A percentile compares a stretch with the other conserved stretches of the same genome.
Conservation (phyloP, 2,797 vertebrate genomes). For the Rhinophrynus dorsalis region DNA sequence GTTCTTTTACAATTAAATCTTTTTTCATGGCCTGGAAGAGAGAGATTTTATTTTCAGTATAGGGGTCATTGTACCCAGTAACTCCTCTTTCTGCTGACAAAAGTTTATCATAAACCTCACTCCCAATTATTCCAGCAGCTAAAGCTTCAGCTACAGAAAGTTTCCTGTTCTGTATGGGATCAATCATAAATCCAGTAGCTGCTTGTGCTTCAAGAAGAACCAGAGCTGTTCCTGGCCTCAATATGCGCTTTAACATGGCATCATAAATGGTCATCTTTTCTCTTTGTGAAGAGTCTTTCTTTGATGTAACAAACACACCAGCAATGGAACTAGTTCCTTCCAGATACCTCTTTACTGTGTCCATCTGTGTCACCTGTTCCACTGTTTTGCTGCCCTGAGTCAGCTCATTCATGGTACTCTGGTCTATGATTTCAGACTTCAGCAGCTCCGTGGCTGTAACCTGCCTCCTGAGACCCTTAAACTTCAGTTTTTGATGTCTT, state of each 20-base stretch:
- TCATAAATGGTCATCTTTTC: conserved; percentile 47
- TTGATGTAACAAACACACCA: conserved; percentile 53
- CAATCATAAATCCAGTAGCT: conserved; percentile 48
- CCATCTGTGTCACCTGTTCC: conserved; percentile 27
- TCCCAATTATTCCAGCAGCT: conserved; percentile 60
- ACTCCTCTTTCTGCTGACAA: conserved; percentile 73
- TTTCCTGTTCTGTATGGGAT: conserved; percentile 61
- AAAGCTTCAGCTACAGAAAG: conserved; percentile 70
- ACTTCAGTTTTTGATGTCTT: conserved; percentile 4
- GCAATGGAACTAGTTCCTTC: conserved; percentile 40
- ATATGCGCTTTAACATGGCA: conserved; percentile 30
- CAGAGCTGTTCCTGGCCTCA: conserved; percentile 43
- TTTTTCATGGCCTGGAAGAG: conserved; percentile 66
- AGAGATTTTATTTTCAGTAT: conserved; percentile 69
- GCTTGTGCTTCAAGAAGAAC: conserved; percentile 48
- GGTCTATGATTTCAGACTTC: conserved; percentile 43
- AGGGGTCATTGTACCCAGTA: conserved; percentile 76
- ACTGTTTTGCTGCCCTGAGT: conserved; percentile 21
- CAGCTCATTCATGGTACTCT: conserved; percentile 20
- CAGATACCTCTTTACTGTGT: conserved; percentile 40
- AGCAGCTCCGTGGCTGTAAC: conserved; percentile 38
- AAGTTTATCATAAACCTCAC: conserved; percentile 70
- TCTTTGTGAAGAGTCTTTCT: conserved; percentile 19
- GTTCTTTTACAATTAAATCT: conserved; percentile 69
- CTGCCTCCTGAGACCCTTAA: conserved; percentile 34